A percentile compares a stretch with the other conserved stretches of the same genome.
phyloP scores from a whole-genome alignment of 1,140 invertebrate species.

The Drosophila kepulauana region DNA sequence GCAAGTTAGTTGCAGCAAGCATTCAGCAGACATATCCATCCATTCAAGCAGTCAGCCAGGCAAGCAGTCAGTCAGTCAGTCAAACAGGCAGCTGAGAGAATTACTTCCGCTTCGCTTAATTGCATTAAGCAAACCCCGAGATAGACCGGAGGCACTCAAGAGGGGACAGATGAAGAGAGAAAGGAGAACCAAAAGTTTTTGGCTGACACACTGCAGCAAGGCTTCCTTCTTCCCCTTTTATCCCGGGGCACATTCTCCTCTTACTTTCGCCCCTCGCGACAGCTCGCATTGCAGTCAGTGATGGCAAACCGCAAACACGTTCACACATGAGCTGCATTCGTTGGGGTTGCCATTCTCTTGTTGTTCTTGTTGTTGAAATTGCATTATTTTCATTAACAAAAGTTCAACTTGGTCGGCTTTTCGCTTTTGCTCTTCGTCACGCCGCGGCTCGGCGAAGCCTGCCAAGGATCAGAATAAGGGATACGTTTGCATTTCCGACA shows the following conservation, averaged over 20 bases:
- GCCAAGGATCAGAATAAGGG: conserved; percentile 17
- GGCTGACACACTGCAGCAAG: conserved; percentile 13
- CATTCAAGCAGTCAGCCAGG: conserved; percentile 23
- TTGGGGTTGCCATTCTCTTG: conserved; percentile 8
- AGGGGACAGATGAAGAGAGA: conserved; percentile 18
- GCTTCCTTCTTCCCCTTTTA: neutral
- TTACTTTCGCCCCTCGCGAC: neutral
- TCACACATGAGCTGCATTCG: conserved; percentile 72
- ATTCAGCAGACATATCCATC: conserved; percentile 50
- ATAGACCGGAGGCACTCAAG: conserved; percentile 28
- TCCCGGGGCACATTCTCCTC: neutral
- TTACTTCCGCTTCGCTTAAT: conserved; percentile 78
- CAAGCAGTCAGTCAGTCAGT: conserved; percentile 46
- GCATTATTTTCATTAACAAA: conserved; percentile 83
- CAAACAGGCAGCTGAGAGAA: conserved; percentile 52
- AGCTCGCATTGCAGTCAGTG: conserved; percentile 33
- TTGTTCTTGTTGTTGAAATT: conserved; percentile 55
- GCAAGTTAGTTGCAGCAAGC: conserved; percentile 32
- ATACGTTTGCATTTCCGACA: conserved; percentile 66
- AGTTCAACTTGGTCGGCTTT: conserved; percentile 62
- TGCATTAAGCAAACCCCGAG: conserved; percentile 73
- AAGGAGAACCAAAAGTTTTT: conserved; percentile 38
- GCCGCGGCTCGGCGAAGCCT: conserved; percentile 27
- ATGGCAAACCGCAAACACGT: conserved; percentile 74
- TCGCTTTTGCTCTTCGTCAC: conserved; percentile 57